Conservation (phyloP, 1,140 invertebrate species). For the Scaptomyza pallida region DNA sequence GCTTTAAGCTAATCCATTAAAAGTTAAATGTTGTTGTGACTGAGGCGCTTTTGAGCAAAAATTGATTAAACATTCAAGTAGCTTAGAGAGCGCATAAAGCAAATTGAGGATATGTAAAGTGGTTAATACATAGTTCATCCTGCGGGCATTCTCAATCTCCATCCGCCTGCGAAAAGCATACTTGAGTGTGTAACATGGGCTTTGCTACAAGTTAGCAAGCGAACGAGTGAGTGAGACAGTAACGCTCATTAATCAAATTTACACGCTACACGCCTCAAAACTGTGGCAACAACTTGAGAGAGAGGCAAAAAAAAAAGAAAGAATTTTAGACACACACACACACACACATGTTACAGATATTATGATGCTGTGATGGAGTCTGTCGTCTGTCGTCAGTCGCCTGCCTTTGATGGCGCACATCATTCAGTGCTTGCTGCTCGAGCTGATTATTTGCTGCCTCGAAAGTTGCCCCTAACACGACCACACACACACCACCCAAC, state of each 20-base stretch:
- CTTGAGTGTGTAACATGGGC: not conserved
- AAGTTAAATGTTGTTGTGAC: not conserved
- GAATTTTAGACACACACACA: slow-evolving; percentile 38
- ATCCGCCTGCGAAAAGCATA: not conserved
- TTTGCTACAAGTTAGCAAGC: slow-evolving; percentile 19
- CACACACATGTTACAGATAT: slow-evolving; percentile 31
- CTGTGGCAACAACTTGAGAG: slow-evolving; percentile 42
- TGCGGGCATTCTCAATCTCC: not conserved
- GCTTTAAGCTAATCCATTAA: not conserved
- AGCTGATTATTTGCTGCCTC: slow-evolving; percentile 69
- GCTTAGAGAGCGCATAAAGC: slow-evolving; percentile 9
- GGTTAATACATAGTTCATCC: slow-evolving; percentile 51
- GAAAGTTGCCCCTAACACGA: slow-evolving; percentile 41
- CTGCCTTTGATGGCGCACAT: slow-evolving; percentile 50
- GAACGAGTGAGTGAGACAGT: slow-evolving; percentile 18
- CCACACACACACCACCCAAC: slow-evolving; percentile 5
- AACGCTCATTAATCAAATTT: slow-evolving; percentile 75
- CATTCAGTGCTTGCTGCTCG: slow-evolving; percentile 43
- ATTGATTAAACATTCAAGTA: slow-evolving; percentile 34
- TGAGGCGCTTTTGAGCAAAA: slow-evolving; percentile 17
- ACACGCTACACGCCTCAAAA: slow-evolving; percentile 65
- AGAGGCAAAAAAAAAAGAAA: no score
- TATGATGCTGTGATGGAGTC: slow-evolving; percentile 3
- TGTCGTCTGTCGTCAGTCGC: not conserved
- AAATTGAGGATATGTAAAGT: slow-evolving; percentile 51